Percentiles rank a stretch among this genome's conserved stretches.
Conservation (phyloP, 2,113 vertebrate genomes). For the Ellobius talpinus region DNA sequence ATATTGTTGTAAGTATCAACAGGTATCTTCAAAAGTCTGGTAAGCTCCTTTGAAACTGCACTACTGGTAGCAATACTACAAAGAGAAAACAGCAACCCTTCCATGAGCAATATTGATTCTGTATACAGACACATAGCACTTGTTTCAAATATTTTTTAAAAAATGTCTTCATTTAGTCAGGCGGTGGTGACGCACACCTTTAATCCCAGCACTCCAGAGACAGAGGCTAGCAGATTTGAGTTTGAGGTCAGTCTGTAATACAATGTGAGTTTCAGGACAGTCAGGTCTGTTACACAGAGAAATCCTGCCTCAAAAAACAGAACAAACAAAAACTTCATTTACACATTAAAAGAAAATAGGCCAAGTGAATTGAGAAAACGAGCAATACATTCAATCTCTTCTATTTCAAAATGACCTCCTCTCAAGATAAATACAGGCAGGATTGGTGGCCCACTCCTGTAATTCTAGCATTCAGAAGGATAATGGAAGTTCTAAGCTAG, state of each 20-base stretch:
- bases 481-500: neutral
- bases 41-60: constrained; percentile 98
- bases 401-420: neutral
- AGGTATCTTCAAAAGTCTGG: constrained; percentile 97
- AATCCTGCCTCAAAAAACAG: neutral
- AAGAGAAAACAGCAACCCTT: constrained; percentile 53
- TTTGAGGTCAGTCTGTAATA: neutral
- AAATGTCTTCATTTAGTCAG: neutral
- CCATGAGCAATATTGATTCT: neutral
- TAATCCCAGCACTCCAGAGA: neutral
- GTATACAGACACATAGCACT: neutral
- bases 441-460: neutral
- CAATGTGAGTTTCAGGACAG: neutral
- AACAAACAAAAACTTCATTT: neutral
- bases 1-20: constrained; percentile 98
- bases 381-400: neutral
- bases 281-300: neutral
- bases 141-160: neutral
- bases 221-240: neutral
- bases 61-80: constrained; percentile 98
- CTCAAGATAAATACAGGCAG: neutral
- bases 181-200: neutral
- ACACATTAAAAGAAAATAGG: constrained; percentile 14
- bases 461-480: neutral
- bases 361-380: neutral